These are phyloP conservation scores for Phalangium opilio DNA, from an alignment of 2,888 invertebrate genomes.

Conservation along the genomic window DNA sequence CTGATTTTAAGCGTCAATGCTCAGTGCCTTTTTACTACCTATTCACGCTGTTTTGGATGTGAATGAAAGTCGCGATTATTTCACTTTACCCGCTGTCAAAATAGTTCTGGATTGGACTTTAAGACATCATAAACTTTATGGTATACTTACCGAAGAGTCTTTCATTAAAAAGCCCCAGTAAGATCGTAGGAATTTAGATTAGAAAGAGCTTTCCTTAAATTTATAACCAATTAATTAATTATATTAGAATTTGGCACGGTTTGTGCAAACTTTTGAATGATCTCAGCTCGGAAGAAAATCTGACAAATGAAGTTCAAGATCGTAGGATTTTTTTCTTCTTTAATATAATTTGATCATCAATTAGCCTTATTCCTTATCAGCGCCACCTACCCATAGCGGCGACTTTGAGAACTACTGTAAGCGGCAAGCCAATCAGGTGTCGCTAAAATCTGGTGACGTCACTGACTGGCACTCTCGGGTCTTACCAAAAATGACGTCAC, in stretches of 20 bases:
- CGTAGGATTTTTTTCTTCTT: conserved; percentile 38
- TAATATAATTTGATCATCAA: not conserved
- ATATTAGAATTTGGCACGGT: conserved; percentile 52
- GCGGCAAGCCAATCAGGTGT: too few species aligned
- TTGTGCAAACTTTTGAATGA: conserved; percentile 56
- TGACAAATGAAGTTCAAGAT: conserved; percentile 36
- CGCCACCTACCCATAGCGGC: too few species aligned
- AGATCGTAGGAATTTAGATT: conserved; percentile 10
- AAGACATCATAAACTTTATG: conserved; percentile 36
- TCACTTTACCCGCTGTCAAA: conserved; percentile 56
- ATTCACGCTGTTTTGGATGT: conserved; percentile 51
- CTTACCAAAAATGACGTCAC: too few species aligned
- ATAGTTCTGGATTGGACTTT: conserved; percentile 56
- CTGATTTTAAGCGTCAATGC: conserved; percentile 27
- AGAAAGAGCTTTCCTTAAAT: not conserved
- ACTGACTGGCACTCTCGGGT: too few species aligned
- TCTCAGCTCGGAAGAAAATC: conserved; percentile 33
- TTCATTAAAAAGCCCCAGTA: conserved; percentile 21
- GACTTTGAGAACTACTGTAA: too few species aligned
- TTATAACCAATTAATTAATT: too few species aligned
- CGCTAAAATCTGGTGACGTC: too few species aligned
- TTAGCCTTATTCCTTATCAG: too few species aligned
- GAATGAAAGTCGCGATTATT: conserved; percentile 41
- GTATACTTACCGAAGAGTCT: conserved; percentile 27
- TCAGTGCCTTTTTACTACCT: conserved; percentile 52